These are phyloP conservation scores for Lampropteryx suffumata DNA, from an alignment of 2,888 invertebrate species.

Conservation along the genomic window DNA sequence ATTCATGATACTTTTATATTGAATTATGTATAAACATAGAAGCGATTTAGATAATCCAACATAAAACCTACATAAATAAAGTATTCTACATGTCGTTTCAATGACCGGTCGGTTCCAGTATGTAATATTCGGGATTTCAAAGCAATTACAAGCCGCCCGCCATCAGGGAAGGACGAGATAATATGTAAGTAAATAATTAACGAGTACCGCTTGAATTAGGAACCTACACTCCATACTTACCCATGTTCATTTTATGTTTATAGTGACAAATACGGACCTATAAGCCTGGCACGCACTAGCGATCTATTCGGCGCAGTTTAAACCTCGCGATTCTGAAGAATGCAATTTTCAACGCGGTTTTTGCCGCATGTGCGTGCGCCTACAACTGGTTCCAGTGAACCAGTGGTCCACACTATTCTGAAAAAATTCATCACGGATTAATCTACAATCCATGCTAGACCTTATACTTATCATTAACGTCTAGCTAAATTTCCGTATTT, in stretches of 20 bases:
- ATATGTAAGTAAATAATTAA: conserved; percentile 68
- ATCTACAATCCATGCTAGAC: too few relatives aligned
- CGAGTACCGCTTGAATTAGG: conserved; percentile 59
- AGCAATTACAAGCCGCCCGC: conserved; percentile 58
- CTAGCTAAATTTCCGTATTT: too few relatives aligned
- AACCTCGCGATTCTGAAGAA: too few relatives aligned
- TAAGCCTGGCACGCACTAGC: conserved; percentile 27
- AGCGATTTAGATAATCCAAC: conserved; percentile 9
- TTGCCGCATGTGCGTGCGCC: too few relatives aligned
- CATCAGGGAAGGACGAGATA: conserved; percentile 49
- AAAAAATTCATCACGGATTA: too few relatives aligned
- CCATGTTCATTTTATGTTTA: conserved; percentile 54
- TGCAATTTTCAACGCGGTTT: too few relatives aligned
- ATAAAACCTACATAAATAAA: conserved; percentile 21
- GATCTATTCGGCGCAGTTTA: too few relatives aligned
- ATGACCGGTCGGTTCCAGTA: conserved; percentile 31
- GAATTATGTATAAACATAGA: conserved; percentile 9
- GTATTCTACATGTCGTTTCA: conserved; percentile 25
- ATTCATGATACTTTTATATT: not conserved
- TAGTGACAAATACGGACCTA: conserved; percentile 59
- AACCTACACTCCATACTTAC: conserved; percentile 46
- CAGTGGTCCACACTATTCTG: too few relatives aligned
- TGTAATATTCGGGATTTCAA: conserved; percentile 47
- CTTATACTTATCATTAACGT: too few relatives aligned
- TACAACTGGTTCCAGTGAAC: too few relatives aligned